Percentiles rank a stretch among this genome's conserved stretches.
phyloP scores from a whole-genome alignment of 2,888 invertebrate species.

The Aplocera efformata region DNA sequence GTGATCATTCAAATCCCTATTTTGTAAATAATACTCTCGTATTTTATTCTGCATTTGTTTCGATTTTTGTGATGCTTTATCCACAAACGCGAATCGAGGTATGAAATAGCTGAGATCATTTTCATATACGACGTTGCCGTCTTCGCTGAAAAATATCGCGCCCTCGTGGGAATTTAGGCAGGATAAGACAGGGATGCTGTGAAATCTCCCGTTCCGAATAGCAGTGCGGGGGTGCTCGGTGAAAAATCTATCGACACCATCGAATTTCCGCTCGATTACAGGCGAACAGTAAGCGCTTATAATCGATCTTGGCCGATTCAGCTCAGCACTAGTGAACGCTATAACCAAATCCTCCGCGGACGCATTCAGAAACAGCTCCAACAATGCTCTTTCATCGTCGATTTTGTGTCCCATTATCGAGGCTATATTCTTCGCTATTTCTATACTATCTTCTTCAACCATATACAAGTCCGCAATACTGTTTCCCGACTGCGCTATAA shows the following conservation, averaged over 20 bases:
- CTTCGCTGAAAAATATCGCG: constrained; percentile 47
- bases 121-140: constrained; percentile 46
- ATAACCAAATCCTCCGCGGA: constrained; percentile 51
- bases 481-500: constrained; percentile 58
- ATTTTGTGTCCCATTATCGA: constrained; percentile 46
- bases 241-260: constrained; percentile 49
- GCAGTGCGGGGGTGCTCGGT: constrained; percentile 45
- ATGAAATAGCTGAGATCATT: constrained; percentile 50
- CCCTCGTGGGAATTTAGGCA: constrained; percentile 55
- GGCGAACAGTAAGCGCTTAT: constrained; percentile 51
- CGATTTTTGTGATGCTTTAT: constrained; percentile 32
- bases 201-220: constrained; percentile 40
- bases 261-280: constrained; percentile 55
- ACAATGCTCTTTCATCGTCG: constrained; percentile 36
- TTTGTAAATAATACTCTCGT: constrained; percentile 49
- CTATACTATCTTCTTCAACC: constrained; percentile 49
- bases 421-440: constrained; percentile 46
- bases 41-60: constrained; percentile 36
- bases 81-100: constrained; percentile 42
- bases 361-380: constrained; percentile 43
- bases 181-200: constrained; percentile 49
- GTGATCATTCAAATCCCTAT: constrained; percentile 31
- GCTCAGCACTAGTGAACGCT: constrained; percentile 44
- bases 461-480: constrained; percentile 52
- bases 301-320: constrained; percentile 36